A percentile compares a stretch with the other conserved stretches of the same genome.
Evolutionary conservation across 2,888 invertebrate species (phyloP).

Genomic region (Hoplodrina ambigua): DNA sequence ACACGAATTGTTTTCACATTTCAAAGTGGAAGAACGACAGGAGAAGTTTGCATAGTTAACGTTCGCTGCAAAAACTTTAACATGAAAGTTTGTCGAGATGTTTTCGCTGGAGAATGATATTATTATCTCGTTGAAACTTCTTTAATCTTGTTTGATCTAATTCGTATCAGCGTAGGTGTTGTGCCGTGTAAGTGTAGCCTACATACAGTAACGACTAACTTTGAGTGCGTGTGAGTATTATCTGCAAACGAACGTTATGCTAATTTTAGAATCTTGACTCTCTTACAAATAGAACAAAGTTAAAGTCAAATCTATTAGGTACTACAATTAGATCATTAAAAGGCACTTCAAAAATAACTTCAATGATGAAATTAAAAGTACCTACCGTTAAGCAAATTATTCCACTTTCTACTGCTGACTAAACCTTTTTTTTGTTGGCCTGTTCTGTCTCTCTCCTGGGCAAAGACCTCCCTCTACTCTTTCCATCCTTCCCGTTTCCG

Average conservation of each 20-base stretch:
- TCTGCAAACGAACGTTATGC: neutral
- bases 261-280: neutral
- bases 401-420: too few species aligned
- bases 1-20: constrained; percentile 77
- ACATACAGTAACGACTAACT: constrained; percentile 19
- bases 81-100: constrained; percentile 64
- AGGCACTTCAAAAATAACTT: too few species aligned
- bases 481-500: too few species aligned
- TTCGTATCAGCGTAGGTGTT: constrained; percentile 43
- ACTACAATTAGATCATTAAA: too few species aligned
- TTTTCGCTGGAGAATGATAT: constrained; percentile 65
- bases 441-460: too few species aligned
- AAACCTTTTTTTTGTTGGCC: too few species aligned
- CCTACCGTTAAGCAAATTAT: too few species aligned
- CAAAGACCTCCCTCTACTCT: too few species aligned
- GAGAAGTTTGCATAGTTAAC: constrained; percentile 74
- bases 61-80: constrained; percentile 70
- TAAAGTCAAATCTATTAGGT: neutral
- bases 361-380: too few species aligned
- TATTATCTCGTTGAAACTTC: constrained; percentile 63
- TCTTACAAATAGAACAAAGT: neutral
- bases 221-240: constrained; percentile 16
- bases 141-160: constrained; percentile 57
- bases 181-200: constrained; percentile 27
- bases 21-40: constrained; percentile 70